A percentile compares a stretch with the other conserved stretches of the same genome.
These are phyloP conservation scores for Delphinus delphis DNA, from an alignment of 2,113 vertebrate species.

Conservation along the genomic window DNA sequence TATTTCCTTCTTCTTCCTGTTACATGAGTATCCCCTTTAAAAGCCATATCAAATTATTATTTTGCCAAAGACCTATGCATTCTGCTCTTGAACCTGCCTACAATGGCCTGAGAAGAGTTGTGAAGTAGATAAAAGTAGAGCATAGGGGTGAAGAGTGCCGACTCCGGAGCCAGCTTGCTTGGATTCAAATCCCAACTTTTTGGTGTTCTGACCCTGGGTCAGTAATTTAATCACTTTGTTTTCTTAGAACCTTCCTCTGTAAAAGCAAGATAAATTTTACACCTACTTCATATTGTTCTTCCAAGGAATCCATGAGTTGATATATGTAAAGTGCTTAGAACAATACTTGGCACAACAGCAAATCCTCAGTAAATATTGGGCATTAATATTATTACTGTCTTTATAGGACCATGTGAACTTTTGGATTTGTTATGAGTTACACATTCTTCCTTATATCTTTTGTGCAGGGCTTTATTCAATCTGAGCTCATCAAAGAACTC, in stretches of 20 bases:
- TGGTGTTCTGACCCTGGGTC: not conserved
- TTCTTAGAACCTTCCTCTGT: not conserved
- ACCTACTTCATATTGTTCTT: not conserved
- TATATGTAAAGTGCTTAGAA: not conserved
- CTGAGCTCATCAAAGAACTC: slow-evolving; percentile 54
- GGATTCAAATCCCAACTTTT: not conserved
- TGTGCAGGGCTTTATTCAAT: slow-evolving; percentile 54
- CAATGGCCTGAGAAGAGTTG: not conserved
- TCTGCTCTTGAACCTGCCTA: not conserved
- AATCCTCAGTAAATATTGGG: not conserved
- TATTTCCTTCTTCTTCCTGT: slow-evolving; percentile 10
- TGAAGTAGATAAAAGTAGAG: not conserved
- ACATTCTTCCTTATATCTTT: not conserved
- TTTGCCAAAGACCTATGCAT: not conserved
- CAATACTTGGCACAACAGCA: not conserved
- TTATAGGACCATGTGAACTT: not conserved
- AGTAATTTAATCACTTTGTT: not conserved
- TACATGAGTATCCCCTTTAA: not conserved
- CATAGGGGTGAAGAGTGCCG: not conserved
- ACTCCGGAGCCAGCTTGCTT: not conserved
- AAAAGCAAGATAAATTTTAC: not conserved
- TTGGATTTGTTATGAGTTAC: not conserved
- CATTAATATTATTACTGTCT: not conserved
- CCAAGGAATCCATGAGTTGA: not conserved
- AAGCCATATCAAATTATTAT: not conserved